Percentiles rank a stretch among this genome's conserved stretches.
phyloP scores from a whole-genome alignment of 2,797 vertebrate genomes.

The Moxostoma hubbsi region DNA sequence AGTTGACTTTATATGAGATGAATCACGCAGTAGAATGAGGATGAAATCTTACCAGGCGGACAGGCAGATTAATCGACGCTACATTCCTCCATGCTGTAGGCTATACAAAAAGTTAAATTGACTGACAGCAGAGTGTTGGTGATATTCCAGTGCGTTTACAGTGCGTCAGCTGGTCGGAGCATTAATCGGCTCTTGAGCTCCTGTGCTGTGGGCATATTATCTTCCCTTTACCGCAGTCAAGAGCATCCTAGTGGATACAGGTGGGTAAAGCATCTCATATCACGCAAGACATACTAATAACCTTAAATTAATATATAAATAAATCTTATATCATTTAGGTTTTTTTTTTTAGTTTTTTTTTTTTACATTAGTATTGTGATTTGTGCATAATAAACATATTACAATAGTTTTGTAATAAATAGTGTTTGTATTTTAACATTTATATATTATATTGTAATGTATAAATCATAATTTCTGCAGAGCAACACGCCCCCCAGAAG shows the following conservation, averaged over 20 bases:
- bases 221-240: slow-evolving; percentile 38
- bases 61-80: neutral
- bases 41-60: slow-evolving; percentile 16
- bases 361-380: too few relatives aligned
- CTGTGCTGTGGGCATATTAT: slow-evolving; percentile 24
- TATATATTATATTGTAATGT: too few relatives aligned
- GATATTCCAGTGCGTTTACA: neutral
- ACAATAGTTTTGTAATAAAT: too few relatives aligned
- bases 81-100: neutral
- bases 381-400: too few relatives aligned
- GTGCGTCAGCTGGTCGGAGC: neutral
- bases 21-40: neutral
- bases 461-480: too few relatives aligned
- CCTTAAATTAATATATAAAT: too few relatives aligned
- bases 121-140: neutral
- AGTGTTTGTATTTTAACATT: too few relatives aligned
- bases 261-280: slow-evolving; percentile 39
- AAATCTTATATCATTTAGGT: too few relatives aligned
- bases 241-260: slow-evolving; percentile 61
- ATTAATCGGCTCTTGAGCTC: slow-evolving; percentile 19
- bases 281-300: too few relatives aligned
- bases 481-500: too few relatives aligned
- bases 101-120: neutral
- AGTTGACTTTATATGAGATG: neutral
- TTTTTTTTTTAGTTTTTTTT: too few relatives aligned